Evolutionary conservation across 1,140 invertebrate species (phyloP).

Genomic region (Meloidogyne exigua): DNA sequence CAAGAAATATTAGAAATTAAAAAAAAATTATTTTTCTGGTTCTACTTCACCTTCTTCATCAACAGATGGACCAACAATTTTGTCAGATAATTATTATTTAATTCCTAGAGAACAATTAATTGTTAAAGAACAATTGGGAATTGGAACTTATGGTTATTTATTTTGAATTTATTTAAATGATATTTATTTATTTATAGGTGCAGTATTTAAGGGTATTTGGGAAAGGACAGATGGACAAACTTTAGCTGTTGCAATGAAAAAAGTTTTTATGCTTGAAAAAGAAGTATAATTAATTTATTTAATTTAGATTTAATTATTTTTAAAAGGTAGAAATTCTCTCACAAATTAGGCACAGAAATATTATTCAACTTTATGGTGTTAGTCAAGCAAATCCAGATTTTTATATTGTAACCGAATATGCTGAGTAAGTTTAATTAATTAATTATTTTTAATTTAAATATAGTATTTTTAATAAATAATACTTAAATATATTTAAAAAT

Average conservation of each 20-base stretch:
- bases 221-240: background rate
- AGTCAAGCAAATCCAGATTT: constrained; percentile 57
- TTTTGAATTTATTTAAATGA: constrained; percentile 7
- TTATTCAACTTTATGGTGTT: constrained; percentile 60
- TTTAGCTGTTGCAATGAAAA: constrained; percentile 51
- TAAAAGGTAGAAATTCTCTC: constrained; percentile 56
- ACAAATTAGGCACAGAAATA: constrained; percentile 56
- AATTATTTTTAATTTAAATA: constrained; percentile 25
- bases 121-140: constrained; percentile 50
- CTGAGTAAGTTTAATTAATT: constrained; percentile 46
- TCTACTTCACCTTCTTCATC: constrained; percentile 18
- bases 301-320: background rate
- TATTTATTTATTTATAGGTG: background rate
- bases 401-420: constrained; percentile 59
- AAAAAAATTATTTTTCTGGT: background rate
- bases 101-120: constrained; percentile 48
- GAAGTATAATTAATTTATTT: constrained; percentile 43
- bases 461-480: too few relatives aligned
- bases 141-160: constrained; percentile 51
- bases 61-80: background rate
- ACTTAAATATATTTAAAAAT: too few relatives aligned
- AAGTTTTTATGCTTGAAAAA: constrained; percentile 60
- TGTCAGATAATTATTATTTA: constrained; percentile 45
- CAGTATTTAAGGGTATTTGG: constrained; percentile 23
- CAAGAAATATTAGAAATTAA: constrained; percentile 8